Percentiles rank a stretch among this genome's conserved stretches.
These are phyloP conservation scores for Chrysemys picta DNA, from an alignment of 2,113 vertebrate species.

Conservation along the genomic window DNA sequence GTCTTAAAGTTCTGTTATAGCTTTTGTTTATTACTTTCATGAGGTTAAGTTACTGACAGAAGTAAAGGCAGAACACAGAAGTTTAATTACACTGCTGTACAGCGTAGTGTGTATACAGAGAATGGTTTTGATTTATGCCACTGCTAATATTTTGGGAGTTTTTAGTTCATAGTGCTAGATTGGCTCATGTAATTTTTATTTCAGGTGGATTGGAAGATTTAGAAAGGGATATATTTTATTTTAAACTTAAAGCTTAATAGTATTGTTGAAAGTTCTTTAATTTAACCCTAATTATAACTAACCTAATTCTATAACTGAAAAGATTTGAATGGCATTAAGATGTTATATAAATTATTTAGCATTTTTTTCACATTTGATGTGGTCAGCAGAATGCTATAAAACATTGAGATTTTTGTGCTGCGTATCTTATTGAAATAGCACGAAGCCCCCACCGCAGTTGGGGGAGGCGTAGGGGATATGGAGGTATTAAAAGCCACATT, in stretches of 20 bases:
- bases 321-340: not conserved
- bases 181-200: not conserved
- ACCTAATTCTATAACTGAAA: not conserved
- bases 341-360: not conserved
- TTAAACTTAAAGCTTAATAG: not conserved
- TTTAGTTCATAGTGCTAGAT: not conserved
- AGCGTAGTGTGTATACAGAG: not conserved
- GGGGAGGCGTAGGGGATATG: rapidly evolving
- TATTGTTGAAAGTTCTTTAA: not conserved
- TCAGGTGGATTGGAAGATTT: not conserved
- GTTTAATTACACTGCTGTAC: not conserved
- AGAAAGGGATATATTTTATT: not conserved
- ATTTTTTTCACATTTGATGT: not conserved
- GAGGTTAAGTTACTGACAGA: not conserved
- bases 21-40: not conserved
- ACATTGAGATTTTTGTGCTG: not conserved
- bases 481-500: not conserved
- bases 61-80: not conserved
- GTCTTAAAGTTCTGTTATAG: not conserved
- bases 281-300: not conserved
- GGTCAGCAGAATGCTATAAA: not conserved
- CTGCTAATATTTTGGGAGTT: not conserved
- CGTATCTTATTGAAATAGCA: rapidly evolving
- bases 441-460: not conserved
- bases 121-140: not conserved